A percentile compares a stretch with the other conserved stretches of the same genome.
These are phyloP conservation scores for Plestiodon gilberti DNA, from an alignment of 2,113 vertebrate genomes.

Conservation along the genomic window DNA sequence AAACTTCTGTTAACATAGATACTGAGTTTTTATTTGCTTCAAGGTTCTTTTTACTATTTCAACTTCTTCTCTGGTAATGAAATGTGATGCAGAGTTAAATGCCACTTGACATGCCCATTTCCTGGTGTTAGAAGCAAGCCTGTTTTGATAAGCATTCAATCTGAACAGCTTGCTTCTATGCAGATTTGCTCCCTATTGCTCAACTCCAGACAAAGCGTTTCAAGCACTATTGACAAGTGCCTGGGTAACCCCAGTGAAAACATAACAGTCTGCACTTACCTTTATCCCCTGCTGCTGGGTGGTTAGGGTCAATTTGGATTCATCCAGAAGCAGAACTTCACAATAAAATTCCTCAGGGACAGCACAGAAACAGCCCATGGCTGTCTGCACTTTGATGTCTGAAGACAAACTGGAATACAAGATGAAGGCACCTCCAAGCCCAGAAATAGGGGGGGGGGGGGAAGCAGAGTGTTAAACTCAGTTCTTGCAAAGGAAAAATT, in stretches of 20 bases:
- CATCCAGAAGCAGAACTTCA: slow-evolving; percentile 90
- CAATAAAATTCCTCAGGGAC: slow-evolving; percentile 91
- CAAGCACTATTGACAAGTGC: slow-evolving; percentile 8
- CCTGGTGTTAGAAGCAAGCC: not conserved
- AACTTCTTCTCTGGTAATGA: slow-evolving; percentile 12
- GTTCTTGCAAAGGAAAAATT: not conserved
- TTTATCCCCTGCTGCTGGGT: slow-evolving; percentile 87
- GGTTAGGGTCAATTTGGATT: slow-evolving; percentile 86
- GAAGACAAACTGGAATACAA: not conserved
- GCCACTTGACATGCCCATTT: not conserved
- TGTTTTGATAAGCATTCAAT: slow-evolving; percentile 6
- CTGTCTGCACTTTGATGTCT: slow-evolving; percentile 46
- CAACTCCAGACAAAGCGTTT: slow-evolving; percentile 31
- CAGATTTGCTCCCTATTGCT: not conserved
- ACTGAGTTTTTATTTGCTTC: not conserved
- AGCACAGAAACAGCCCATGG: slow-evolving; percentile 88
- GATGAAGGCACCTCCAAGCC: not conserved
- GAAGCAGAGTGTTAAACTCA: not conserved
- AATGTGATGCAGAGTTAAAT: slow-evolving; percentile 5
- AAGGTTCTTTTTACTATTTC: not conserved
- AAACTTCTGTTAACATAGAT: not conserved
- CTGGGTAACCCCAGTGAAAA: not conserved
- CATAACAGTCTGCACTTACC: slow-evolving; percentile 68
- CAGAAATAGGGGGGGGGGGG: not conserved
- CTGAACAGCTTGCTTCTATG: not conserved